Evolutionary conservation across 1,140 invertebrate genomes (phyloP), one percentile per base, ranked within the genome.

Genomic region (Myzus persicae): DNA sequence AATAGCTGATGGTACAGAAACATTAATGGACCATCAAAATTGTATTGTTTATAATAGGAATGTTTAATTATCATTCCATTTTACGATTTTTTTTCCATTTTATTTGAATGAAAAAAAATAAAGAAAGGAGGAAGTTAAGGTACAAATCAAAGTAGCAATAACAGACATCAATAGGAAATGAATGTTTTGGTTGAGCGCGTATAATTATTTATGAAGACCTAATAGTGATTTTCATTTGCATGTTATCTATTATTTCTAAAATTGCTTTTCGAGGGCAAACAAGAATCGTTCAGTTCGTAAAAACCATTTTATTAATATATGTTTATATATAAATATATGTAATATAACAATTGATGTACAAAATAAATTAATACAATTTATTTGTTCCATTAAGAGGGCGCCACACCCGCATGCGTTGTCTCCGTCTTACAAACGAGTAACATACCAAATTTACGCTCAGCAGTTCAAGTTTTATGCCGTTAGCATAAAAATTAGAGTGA

Each of bases 121-220:
- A 76, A 48, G 46, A 89, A 24, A 89, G n/a, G 22, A 89, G 18
- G 87, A 89, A 54, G 38, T 90, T 59, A 38, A 51, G 84, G 44
- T 88, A 48, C n/a, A 54, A 40, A 90, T 59, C 51, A 24, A 90
- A 54, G 51, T 90, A 40, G 51, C 36, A 90, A 59, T 54, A 67
- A 67, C 42, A 90, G 59, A 90, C 51, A 67, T 59, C 36, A 59
- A 90, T 90, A 90, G 89, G 89, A 90, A 90, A 90, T 90, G 26
- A 90, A 90, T 90, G 89, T 90, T 90, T 90, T 42, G 89, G 89
- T 90, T 90, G 51, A 90, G 38, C 8, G 89, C 89, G n/a, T 90
- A 42, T 90, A 90, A 90, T 90, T 90, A 90, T 90, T 90, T 90
- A 90, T 9, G 89, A 59, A 90, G 89, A 90, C 36, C 38, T 67